A percentile compares a stretch with the other conserved stretches of the same genome.
phyloP scores from a whole-genome alignment of 2,113 vertebrate genomes.

The Aphyosemion australe region DNA sequence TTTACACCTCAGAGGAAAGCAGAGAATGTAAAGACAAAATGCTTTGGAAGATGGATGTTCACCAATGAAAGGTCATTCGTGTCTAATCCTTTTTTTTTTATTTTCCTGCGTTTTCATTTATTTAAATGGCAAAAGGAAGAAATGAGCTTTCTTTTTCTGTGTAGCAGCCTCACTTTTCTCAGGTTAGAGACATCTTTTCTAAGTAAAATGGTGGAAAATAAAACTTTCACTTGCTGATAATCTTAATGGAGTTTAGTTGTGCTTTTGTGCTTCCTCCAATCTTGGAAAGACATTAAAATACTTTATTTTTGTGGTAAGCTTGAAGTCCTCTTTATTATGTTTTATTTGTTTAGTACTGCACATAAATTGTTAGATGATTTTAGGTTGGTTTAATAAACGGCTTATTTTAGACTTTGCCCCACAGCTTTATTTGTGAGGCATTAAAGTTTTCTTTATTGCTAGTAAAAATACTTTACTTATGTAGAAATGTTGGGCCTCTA shows the following conservation, averaged over 20 bases:
- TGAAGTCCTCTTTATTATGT: neutral
- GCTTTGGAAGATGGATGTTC: conserved; percentile 41
- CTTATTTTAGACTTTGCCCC: too few species aligned
- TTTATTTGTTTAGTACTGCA: neutral
- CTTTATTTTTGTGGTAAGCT: neutral
- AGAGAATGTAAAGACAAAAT: conserved; percentile 50
- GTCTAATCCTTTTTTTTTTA: conserved; percentile 41
- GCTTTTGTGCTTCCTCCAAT: conserved; percentile 22
- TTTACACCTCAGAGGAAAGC: conserved; percentile 32
- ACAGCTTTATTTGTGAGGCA: neutral
- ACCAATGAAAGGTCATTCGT: conserved; percentile 59
- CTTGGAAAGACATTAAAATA: neutral
- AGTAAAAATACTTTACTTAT: too few species aligned
- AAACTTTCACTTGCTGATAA: conserved; percentile 56
- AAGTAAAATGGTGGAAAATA: conserved; percentile 66
- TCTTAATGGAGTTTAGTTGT: conserved; percentile 28
- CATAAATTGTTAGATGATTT: neutral
- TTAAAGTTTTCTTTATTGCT: too few species aligned
- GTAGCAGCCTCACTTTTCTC: conserved; percentile 74
- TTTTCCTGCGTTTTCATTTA: conserved; percentile 36
- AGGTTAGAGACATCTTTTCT: conserved; percentile 72
- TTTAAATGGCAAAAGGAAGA: conserved; percentile 50
- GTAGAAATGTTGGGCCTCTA: too few species aligned
- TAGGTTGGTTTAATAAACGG: neutral
- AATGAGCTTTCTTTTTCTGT: conserved; percentile 37